Percentiles rank a stretch among this genome's conserved stretches.
phyloP scores from a whole-genome alignment of 2,888 invertebrate genomes.

The Synergus laeviventris region DNA sequence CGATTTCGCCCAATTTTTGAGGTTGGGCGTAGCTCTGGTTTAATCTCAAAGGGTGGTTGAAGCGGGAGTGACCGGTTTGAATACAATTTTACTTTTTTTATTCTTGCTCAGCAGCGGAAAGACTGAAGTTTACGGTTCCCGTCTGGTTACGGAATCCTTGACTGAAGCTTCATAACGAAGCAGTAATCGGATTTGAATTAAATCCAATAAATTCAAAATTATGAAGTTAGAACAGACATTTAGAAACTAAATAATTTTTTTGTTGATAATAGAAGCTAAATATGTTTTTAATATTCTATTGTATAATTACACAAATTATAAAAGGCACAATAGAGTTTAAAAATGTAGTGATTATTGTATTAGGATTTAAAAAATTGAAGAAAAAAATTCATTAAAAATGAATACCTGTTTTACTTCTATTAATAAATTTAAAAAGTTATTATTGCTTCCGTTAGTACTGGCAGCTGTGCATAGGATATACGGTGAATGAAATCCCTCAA shows the following conservation, averaged over 20 bases:
- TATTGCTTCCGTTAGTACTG: neutral
- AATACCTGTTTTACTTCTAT: too few relatives aligned
- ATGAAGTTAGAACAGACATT: too few relatives aligned
- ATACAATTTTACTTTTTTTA: constrained; percentile 29
- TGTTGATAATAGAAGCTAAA: too few relatives aligned
- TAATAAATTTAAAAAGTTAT: neutral
- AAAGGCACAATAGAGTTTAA: too few relatives aligned
- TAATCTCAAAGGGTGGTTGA: neutral
- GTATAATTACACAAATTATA: too few relatives aligned
- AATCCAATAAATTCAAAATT: too few relatives aligned
- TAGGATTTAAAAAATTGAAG: too few relatives aligned
- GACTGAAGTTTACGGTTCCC: neutral
- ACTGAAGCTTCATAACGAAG: neutral
- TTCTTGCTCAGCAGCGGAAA: constrained; percentile 2
- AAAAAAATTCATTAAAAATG: too few relatives aligned
- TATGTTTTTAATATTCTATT: too few relatives aligned
- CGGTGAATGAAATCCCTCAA: neutral
- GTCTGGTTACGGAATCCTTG: neutral
- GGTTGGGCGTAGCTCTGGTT: neutral
- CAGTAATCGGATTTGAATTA: too few relatives aligned
- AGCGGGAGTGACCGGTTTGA: constrained; percentile 22
- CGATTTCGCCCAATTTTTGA: neutral
- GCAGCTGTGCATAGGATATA: neutral
- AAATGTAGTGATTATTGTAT: too few relatives aligned
- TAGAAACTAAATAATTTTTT: too few relatives aligned